Conservation (phyloP, 2,888 invertebrate genomes). For the Noctuana brunneofusca region DNA sequence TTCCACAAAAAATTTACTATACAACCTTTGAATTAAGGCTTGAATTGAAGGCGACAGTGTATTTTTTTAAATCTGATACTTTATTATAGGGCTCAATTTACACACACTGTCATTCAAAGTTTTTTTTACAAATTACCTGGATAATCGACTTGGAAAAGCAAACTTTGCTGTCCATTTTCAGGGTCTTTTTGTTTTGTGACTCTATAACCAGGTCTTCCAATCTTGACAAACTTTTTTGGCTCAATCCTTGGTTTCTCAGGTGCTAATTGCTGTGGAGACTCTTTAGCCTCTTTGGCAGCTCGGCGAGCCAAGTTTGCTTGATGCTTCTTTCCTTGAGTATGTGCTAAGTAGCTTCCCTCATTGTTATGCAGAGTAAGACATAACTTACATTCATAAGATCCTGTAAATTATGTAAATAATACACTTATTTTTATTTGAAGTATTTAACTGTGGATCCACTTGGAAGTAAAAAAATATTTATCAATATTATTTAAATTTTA, state of each 20-base stretch:
- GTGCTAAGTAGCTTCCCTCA: slow-evolving; percentile 99
- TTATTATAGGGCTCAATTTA: not conserved
- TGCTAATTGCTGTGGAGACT: slow-evolving; percentile 96
- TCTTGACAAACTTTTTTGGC: slow-evolving; percentile 99
- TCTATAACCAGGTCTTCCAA: slow-evolving; percentile 98
- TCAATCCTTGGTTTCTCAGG: slow-evolving; percentile 98
- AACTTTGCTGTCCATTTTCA: slow-evolving; percentile 96
- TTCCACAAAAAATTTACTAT: too few relatives aligned
- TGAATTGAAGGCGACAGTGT: too few relatives aligned
- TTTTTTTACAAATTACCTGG: slow-evolving; percentile 80
- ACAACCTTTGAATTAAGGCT: too few relatives aligned
- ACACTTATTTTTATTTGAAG: too few relatives aligned
- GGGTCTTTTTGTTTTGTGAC: slow-evolving; percentile 99
- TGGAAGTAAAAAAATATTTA: too few relatives aligned
- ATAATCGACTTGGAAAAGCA: slow-evolving; percentile 98
- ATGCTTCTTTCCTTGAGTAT: slow-evolving; percentile 99
- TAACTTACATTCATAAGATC: slow-evolving; percentile 99
- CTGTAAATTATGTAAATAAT: slow-evolving; percentile 71
- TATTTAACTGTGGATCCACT: too few relatives aligned
- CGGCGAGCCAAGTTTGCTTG: slow-evolving; percentile 98
- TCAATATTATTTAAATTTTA: too few relatives aligned
- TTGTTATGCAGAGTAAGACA: slow-evolving; percentile 99
- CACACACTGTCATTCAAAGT: not conserved
- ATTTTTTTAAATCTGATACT: too few relatives aligned
- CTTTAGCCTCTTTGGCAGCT: slow-evolving; percentile 99